Evolutionary conservation across 2,888 invertebrate genomes (phyloP), one percentile per base, ranked within the genome.

Genomic region (Stictocephala bisonia): DNA sequence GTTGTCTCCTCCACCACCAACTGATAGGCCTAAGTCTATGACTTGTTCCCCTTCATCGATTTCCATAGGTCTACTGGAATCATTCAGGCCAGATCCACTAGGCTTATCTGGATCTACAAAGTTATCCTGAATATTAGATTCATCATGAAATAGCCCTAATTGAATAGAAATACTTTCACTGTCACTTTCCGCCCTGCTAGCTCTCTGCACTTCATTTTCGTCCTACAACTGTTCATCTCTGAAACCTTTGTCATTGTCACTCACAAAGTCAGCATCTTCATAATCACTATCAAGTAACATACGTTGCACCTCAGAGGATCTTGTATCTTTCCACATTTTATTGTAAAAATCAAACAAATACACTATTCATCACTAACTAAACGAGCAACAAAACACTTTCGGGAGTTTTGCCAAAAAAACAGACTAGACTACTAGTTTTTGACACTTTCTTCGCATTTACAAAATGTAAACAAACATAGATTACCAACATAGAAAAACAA

Each of bases 1-100:
- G 27, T 51, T 51, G 26, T 51, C 51, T 51, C 51, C 51, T 51
- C 51, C 51, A 51, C 51, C 51, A 51, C 51, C 51, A 51, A 51
- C 51, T 26, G 3, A n/a, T 51, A 13, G 51, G 51, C 51, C 51
- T 24, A 51, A 27, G 51, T 51, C 51, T 51, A 51, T 24, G 9
- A 24, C 27, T 51, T 51, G 51, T 22, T 51, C 51, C 51, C 24
- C 51, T 20, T 20, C 24, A 51, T 51, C 51, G 20, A 50, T 50
- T 50, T 50, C 50, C 51, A 51, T 24, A 50, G 50, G 50, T 50
- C 11, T 11, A 26, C 26, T 51, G n/a, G 4, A 7, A 51, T 24
- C 13, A 51, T 51, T 51, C 11, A 51, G 3, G 6, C 51, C 51
- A 51, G 51, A 51, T 48, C 48, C 48, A 35, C 35, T 11, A 51